Evolutionary conservation across 2,113 vertebrate genomes (phyloP), one percentile per base, ranked within the genome.

Genomic region (Neotoma lepida): DNA sequence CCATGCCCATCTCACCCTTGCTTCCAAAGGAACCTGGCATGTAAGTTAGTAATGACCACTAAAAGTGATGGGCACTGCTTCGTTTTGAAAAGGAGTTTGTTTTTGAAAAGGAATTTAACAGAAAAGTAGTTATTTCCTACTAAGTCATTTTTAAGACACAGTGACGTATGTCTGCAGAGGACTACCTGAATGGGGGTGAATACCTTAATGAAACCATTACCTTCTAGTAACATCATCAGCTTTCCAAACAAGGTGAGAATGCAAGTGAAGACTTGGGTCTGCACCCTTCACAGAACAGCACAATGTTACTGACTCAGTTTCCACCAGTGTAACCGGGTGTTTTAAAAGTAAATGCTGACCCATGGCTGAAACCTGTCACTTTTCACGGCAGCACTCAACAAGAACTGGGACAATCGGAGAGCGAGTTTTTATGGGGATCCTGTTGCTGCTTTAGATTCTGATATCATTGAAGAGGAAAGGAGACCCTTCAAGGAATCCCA

Each of bases 361-460:
- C 98, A 98, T 99, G 98, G 98, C 98, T 98, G 98, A 99, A 98
- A 98, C 98, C 97, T 98, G 98, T 98, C 98, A 98, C 98, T 99
- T 98, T 98, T 97, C 98, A 99, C 98, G 98, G 98, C 98, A 98
- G 98, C 98, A 99, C 98, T 98, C 98, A 98, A 98, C 98, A 98
- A 99, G 98, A 98, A 98, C 98, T 98, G 97, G 97, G 98, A 99
- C 98, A 98, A 98, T 98, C 94, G 98, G 98, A 98, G 98, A 98
- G 98, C 98, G 98, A 98, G 98, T 99, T 98, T 98, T 98, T 98
- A 98, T 98, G 98, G 98, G 98, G 98, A 98, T 98, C 98, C 98
- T 98, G 98, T 98, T 99, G 98, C 98, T 99, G 98, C 98, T 99
- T 99, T 98, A 98, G 98, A 99, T 99, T 99, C 98, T 99, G 97